phyloP scores from a whole-genome alignment of 2,888 invertebrate genomes.

The Philhelius pedissequus region DNA sequence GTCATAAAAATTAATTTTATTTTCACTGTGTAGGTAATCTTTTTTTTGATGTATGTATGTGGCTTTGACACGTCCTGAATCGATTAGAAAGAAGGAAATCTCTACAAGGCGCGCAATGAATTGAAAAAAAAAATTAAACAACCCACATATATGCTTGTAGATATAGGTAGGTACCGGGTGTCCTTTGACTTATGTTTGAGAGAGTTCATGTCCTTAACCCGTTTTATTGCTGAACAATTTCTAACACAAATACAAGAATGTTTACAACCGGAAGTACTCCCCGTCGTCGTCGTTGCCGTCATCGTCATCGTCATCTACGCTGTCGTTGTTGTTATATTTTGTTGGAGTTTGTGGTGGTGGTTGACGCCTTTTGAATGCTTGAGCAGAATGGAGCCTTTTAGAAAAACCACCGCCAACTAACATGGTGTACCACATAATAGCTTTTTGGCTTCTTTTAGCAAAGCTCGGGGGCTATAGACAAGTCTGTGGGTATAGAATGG shows the following conservation, averaged over 20 bases:
- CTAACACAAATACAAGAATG: slow-evolving; percentile 20
- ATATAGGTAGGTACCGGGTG: no score
- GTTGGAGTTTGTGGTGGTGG: neutral
- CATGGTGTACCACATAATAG: slow-evolving; percentile 54
- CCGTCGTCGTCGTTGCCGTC: neutral
- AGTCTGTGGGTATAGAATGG: slow-evolving; percentile 4
- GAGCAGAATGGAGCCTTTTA: slow-evolving; percentile 16
- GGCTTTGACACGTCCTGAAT: slow-evolving; percentile 54
- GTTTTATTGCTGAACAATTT: slow-evolving; percentile 43
- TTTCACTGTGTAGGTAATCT: slow-evolving; percentile 7
- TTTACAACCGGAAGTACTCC: slow-evolving; percentile 26
- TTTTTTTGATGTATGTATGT: slow-evolving; percentile 5
- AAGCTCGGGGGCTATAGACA: neutral
- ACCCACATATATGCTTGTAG: neutral
- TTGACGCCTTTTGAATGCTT: slow-evolving; percentile 27
- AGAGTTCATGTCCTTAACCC: slow-evolving; percentile 48
- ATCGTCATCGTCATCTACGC: neutral
- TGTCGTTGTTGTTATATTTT: neutral
- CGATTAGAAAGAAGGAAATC: slow-evolving; percentile 28
- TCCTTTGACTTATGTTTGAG: slow-evolving; percentile 39
- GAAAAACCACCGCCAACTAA: slow-evolving; percentile 44
- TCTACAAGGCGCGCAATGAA: neutral
- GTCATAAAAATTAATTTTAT: slow-evolving; percentile 43
- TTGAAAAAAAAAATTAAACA: neutral
- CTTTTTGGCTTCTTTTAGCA: slow-evolving; percentile 30